phyloP scores from a whole-genome alignment of 2,113 vertebrate species.

The Tyrannus savana region DNA sequence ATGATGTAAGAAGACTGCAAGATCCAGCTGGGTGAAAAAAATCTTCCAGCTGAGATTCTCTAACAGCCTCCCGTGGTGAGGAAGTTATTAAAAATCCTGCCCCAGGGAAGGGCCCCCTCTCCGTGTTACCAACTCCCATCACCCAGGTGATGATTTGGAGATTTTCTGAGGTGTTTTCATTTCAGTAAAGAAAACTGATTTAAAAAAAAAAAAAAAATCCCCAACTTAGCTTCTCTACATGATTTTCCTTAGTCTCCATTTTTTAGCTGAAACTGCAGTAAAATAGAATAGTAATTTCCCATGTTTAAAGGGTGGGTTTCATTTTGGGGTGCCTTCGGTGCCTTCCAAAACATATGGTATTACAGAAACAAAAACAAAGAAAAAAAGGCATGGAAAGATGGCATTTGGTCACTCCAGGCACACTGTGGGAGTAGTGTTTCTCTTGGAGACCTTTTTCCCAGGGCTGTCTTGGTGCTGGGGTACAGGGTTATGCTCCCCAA shows the following conservation, averaged over 20 bases:
- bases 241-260: neutral
- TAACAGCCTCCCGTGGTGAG: neutral
- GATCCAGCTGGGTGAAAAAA: conserved; percentile 39
- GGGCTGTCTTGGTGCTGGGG: neutral
- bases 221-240: neutral
- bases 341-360: accelerated
- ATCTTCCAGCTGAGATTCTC: conserved; percentile 4
- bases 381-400: neutral
- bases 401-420: neutral
- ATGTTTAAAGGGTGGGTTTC: accelerated
- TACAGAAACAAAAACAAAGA: no score
- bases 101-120: conserved; percentile 10
- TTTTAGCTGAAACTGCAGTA: neutral
- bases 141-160: neutral
- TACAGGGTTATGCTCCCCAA: accelerated
- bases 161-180: neutral
- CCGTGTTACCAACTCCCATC: neutral
- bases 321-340: neutral
- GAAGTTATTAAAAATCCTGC: conserved; percentile 36
- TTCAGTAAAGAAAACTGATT: neutral
- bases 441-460: neutral
- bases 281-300: neutral
- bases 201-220: neutral
- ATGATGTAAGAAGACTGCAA: conserved; percentile 25
- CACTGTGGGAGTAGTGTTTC: no score